Evolutionary conservation across 1,140 invertebrate genomes (phyloP).

Genomic region (Drosophila kanapiae): DNA sequence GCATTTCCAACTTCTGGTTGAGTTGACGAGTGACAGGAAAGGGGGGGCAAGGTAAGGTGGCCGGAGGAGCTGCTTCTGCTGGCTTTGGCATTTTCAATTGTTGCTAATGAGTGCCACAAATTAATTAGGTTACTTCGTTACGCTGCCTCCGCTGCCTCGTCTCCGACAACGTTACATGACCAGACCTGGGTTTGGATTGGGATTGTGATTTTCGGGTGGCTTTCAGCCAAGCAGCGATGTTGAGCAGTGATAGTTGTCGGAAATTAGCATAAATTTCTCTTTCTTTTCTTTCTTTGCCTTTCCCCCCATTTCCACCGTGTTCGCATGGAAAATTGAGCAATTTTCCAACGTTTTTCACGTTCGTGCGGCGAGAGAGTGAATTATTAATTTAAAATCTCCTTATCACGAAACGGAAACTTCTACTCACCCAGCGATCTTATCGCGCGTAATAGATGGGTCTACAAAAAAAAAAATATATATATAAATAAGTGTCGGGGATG

Average conservation of each 20-base stretch:
- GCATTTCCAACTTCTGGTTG: slow-evolving; percentile 64
- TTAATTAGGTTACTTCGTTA: slow-evolving; percentile 84
- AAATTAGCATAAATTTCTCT: slow-evolving; percentile 82
- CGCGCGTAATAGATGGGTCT: slow-evolving; percentile 55
- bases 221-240: slow-evolving; percentile 39
- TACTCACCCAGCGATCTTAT: slow-evolving; percentile 56
- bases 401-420: slow-evolving; percentile 65
- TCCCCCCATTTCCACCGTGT: slow-evolving; percentile 34
- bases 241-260: slow-evolving; percentile 72
- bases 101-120: slow-evolving; percentile 83
- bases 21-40: slow-evolving; percentile 49
- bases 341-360: slow-evolving; percentile 72
- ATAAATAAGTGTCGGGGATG: neutral
- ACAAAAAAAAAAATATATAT: slow-evolving; percentile 8
- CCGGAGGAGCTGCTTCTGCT: slow-evolving; percentile 39
- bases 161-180: slow-evolving; percentile 35
- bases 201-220: slow-evolving; percentile 28
- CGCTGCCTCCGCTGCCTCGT: slow-evolving; percentile 54
- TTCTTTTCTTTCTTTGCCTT: slow-evolving; percentile 33
- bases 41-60: neutral
- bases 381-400: slow-evolving; percentile 71
- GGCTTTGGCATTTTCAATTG: slow-evolving; percentile 78
- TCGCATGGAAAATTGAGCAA: slow-evolving; percentile 81
- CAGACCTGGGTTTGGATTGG: slow-evolving; percentile 1
- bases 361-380: slow-evolving; percentile 39